Evolutionary conservation across 2,888 invertebrate species (phyloP).

Genomic region (Sphaerophoria taeniata): DNA sequence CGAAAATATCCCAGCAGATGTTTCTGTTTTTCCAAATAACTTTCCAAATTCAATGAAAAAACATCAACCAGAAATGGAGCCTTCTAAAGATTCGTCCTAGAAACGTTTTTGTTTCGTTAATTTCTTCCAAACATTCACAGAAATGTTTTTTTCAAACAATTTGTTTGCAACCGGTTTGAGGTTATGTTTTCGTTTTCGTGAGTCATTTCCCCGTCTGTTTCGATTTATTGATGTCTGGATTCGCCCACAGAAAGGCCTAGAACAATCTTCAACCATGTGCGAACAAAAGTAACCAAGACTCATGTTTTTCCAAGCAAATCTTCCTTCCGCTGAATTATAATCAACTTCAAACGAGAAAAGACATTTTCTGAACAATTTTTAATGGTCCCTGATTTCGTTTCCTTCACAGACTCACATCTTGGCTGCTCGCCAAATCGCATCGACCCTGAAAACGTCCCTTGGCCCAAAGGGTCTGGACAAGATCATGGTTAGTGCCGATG

Average conservation of each 20-base stretch:
- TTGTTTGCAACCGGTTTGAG: constrained; percentile 60
- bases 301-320: neutral
- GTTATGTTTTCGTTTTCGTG: constrained; percentile 49
- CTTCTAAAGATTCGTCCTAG: neutral
- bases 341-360: neutral
- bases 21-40: no score
- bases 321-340: neutral
- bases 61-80: neutral
- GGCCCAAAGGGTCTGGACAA: constrained; percentile 99
- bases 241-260: constrained; percentile 14
- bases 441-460: constrained; percentile 94
- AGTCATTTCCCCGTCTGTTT: constrained; percentile 49
- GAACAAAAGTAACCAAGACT: neutral
- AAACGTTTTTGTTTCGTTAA: constrained; percentile 19
- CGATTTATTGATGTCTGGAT: neutral
- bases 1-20: no score
- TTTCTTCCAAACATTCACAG: neutral
- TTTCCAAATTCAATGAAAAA: neutral
- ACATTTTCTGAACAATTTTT: neutral
- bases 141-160: constrained; percentile 69
- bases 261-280: constrained; percentile 32
- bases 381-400: no score
- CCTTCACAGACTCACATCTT: constrained; percentile 95
- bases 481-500: constrained; percentile 98
- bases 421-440: constrained; percentile 97